Evolutionary conservation across 2,888 invertebrate species (phyloP).

Genomic region (Podotricha telesiphe): DNA sequence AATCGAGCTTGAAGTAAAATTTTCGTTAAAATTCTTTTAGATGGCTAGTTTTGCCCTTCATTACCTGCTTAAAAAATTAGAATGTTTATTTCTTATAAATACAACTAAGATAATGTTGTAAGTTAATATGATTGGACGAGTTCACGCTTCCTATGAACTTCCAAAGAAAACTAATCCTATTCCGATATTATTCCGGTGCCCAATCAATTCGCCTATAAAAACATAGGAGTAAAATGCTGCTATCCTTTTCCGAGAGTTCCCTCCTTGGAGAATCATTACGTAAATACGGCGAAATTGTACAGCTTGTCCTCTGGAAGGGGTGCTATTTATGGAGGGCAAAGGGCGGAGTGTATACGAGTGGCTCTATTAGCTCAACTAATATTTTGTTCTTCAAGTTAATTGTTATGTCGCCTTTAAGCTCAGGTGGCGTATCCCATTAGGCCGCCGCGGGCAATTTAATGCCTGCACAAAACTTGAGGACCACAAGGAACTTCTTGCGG

Average conservation of each 20-base stretch:
- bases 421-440: slow-evolving; percentile 81
- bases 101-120: slow-evolving; percentile 35
- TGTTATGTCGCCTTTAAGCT: slow-evolving; percentile 81
- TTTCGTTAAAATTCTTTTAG: neutral
- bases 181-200: slow-evolving; percentile 71
- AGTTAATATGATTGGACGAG: slow-evolving; percentile 35
- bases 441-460: slow-evolving; percentile 70
- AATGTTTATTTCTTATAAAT: slow-evolving; percentile 3
- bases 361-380: slow-evolving; percentile 80
- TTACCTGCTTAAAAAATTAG: neutral
- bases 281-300: slow-evolving; percentile 77
- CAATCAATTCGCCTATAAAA: slow-evolving; percentile 79
- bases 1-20: neutral
- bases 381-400: slow-evolving; percentile 81
- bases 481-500: slow-evolving; percentile 63
- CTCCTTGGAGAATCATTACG: slow-evolving; percentile 72
- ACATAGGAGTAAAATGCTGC: slow-evolving; percentile 62
- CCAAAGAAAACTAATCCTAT: slow-evolving; percentile 72
- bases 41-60: neutral
- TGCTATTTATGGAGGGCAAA: slow-evolving; percentile 77
- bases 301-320: slow-evolving; percentile 67
- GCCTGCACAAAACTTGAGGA: slow-evolving; percentile 71
- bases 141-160: slow-evolving; percentile 45
- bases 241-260: slow-evolving; percentile 60
- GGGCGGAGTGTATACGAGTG: slow-evolving; percentile 75